A percentile compares a stretch with the other conserved stretches of the same genome.
Evolutionary conservation across 1,140 invertebrate genomes (phyloP).

Genomic region (Phenacoccus solenopsis): DNA sequence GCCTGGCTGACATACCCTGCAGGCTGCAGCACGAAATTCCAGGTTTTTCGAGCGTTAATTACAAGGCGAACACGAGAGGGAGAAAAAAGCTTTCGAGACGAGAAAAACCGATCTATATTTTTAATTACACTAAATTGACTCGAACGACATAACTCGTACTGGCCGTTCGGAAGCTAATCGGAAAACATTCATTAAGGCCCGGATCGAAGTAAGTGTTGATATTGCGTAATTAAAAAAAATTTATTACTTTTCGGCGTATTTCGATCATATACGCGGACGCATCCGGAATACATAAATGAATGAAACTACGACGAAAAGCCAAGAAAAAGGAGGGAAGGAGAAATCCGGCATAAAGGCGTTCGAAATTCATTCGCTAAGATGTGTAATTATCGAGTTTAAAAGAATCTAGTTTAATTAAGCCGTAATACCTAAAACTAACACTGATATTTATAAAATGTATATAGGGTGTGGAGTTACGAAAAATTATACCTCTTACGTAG

Average conservation of each 20-base stretch:
- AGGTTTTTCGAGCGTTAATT: neutral
- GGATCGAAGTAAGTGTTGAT: neutral
- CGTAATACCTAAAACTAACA: neutral
- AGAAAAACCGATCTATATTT: slow-evolving; percentile 3
- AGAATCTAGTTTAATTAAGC: slow-evolving; percentile 3
- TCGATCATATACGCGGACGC: neutral
- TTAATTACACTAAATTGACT: neutral
- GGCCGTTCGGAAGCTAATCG: neutral
- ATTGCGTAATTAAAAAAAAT: neutral
- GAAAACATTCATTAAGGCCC: neutral
- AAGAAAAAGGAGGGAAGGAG: no score
- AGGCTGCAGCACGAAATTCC: neutral
- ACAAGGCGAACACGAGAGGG: neutral
- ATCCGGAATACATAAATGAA: neutral
- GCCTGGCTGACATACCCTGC: neutral
- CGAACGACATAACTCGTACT: no score
- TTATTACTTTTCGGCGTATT: neutral
- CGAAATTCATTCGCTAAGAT: neutral
- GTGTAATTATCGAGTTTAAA: neutral
- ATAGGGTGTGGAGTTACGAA: neutral
- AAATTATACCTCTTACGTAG: no score
- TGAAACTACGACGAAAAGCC: no score
- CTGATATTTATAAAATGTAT: neutral
- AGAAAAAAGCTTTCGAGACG: neutral
- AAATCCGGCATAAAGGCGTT: no score